Conservation (phyloP, 2,113 vertebrate species). For the Thunnus thynnus region DNA sequence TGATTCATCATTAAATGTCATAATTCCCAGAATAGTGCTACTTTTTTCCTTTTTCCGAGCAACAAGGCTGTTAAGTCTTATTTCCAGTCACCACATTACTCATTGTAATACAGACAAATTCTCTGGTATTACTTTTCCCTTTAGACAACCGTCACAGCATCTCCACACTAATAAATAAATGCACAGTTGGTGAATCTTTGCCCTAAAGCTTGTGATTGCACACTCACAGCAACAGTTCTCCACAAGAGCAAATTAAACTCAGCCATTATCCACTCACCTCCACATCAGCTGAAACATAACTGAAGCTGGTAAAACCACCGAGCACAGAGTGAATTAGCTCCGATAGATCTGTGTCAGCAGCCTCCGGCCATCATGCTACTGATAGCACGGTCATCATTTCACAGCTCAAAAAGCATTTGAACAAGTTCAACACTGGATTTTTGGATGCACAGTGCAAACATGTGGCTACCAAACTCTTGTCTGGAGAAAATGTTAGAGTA, state of each 20-base stretch:
- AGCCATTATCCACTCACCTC: conserved; percentile 6
- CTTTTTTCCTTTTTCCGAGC: not conserved
- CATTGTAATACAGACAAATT: not conserved
- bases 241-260: not conserved
- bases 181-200: not conserved
- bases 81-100: not conserved
- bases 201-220: not conserved
- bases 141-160: too few species aligned
- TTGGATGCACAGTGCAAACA: not conserved
- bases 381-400: not conserved
- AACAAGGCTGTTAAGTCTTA: not conserved
- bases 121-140: too few species aligned
- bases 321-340: not conserved
- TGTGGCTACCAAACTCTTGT: not conserved
- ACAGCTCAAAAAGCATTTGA: not conserved
- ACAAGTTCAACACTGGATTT: not conserved
- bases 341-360: not conserved
- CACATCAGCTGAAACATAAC: not conserved
- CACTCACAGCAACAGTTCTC: not conserved
- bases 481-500: not conserved
- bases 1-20: not conserved
- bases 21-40: not conserved
- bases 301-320: not conserved
- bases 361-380: not conserved
- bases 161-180: too few species aligned